Evolutionary conservation across 2,797 vertebrate genomes (phyloP), one percentile per base, ranked within the genome.

Genomic region (Acanthurus lineatus): DNA sequence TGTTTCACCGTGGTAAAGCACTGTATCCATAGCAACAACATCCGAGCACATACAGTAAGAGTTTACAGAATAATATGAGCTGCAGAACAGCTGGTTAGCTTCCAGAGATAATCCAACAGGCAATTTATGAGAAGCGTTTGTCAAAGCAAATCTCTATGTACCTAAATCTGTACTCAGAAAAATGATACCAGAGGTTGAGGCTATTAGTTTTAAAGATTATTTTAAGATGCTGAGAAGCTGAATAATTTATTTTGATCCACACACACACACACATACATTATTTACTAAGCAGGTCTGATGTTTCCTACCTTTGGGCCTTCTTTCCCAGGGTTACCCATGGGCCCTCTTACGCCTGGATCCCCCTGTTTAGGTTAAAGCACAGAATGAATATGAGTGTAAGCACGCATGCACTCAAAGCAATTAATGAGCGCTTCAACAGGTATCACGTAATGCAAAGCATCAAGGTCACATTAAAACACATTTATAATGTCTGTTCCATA

Each of bases 221-320:
- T 71, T n/a, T 69, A 17, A 4, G 51, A 28, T 66, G 32, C 28
- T 57, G 40, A 56, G 60, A 64, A 32, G 19, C 14, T 68, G 4
- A 73, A 47, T 54, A 20, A 81, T 82, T 65, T 0, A 68, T 73
- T 66, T 32, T 35, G 9, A 69, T 44, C 3, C 2, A 42, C 15
- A 56, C 0, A 66, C 59, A 42, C 54, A 20, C 6, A 61, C 38
- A 20, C 11, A 42, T 42, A 42, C 40, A 35, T 59, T 32, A 56
- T 69, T 58, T 44, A 48, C 0, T 44, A 38, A 20, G 4, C 32
- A 35, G 32, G 32, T 6, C 32, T 35, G 32, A 35, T 35, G 32
- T 35, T 35, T 35, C 32, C 32, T 95, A 99, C 98, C 95, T 99
- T 99, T 75, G 96, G 97, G 44, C 98, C 98, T 87, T 99, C 98